A percentile compares a stretch with the other conserved stretches of the same genome.
These are phyloP conservation scores for Sesamia inferens DNA, from an alignment of 2,888 invertebrate species.

Conservation along the genomic window DNA sequence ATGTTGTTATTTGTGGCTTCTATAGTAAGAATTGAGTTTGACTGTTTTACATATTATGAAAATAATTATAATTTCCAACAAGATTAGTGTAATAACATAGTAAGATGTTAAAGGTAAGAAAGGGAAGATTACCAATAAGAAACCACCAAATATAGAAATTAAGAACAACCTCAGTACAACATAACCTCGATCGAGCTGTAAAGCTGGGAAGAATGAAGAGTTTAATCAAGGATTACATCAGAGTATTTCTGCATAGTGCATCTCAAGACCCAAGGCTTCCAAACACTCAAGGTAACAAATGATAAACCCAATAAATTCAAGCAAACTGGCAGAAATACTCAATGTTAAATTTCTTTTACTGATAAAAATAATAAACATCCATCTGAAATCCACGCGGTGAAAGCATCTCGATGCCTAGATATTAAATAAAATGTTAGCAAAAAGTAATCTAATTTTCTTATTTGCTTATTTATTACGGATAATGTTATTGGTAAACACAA, in stretches of 20 bases:
- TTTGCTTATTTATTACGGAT: background rate
- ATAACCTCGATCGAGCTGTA: background rate
- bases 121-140: background rate
- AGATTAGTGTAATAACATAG: conserved; percentile 3
- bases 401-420: conserved; percentile 19
- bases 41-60: background rate
- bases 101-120: background rate
- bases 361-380: conserved; percentile 5
- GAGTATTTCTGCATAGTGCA: background rate
- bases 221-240: background rate
- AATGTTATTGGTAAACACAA: conserved; percentile 24
- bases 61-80: conserved; percentile 1
- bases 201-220: background rate
- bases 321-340: background rate
- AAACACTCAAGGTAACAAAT: background rate
- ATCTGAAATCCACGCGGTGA: background rate
- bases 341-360: background rate
- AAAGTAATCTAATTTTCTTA: background rate
- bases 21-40: background rate
- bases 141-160: background rate
- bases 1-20: conserved; percentile 1
- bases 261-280: background rate
- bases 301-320: background rate
- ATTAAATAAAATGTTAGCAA: conserved; percentile 1
- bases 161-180: background rate